Evolutionary conservation across 2,888 invertebrate species (phyloP), one percentile per base, ranked within the genome.

Genomic region (Eristalinus aeneus): DNA sequence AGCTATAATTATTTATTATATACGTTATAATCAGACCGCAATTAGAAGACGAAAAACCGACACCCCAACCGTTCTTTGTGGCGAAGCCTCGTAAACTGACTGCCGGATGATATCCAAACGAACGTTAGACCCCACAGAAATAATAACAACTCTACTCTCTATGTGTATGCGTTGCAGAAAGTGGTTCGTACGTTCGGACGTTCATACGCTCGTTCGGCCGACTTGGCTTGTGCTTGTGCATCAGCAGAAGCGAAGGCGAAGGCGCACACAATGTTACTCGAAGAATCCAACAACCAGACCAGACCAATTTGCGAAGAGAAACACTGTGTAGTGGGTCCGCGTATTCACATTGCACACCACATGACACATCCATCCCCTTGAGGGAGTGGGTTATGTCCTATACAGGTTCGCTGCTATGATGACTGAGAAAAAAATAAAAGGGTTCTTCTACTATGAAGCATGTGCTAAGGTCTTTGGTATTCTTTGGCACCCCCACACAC

Each of bases 81-180:
- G 74, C 82, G 82, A 86, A 82, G 78, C 74, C 86, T 86, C 86
- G 82, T 86, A 74, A 86, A 86, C 86, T 86, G 86, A 86, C 86
- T 86, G 69, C 64, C 82, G 31, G 86, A 86, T 78, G 71, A 86
- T 86, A 74, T 71, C 71, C 74, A 73, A 86, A 86, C 82, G 77
- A 78, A 64, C 86, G 77, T 78, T 82, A 86, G 86, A 86, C 86
- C 82, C 86, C 86, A 86, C 82, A 82, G 82, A 86, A 84, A 86
- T 82, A 86, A 86, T 82, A 82, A 82, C 81, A 86, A 63, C 60
- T 58, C 71, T 12, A 22, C 61, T 63, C 31, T 56, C 8, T 39
- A 23, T 56, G 65, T 71, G 79, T 84, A 58, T 69, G 60, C 58
- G 77, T 67, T 77, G 77, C 82, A 74, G 74, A 86, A 86, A 82